These are phyloP conservation scores for Byasa hedistus DNA, from an alignment of 2,888 invertebrate species.

Conservation along the genomic window DNA sequence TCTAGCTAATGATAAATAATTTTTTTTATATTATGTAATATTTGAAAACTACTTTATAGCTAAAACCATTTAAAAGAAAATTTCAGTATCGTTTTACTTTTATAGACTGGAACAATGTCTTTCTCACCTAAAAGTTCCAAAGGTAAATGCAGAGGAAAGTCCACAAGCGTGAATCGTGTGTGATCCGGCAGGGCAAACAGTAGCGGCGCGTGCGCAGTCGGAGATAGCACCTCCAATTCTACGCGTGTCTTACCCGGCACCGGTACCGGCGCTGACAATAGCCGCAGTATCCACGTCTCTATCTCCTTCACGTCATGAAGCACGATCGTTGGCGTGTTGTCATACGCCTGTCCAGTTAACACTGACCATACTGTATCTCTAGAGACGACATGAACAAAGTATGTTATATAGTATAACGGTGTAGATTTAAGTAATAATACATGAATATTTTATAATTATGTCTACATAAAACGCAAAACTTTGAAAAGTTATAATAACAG, in stretches of 20 bases:
- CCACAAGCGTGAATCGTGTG: slow-evolving; percentile 96
- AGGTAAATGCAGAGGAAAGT: slow-evolving; percentile 98
- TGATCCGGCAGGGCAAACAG: slow-evolving; percentile 98
- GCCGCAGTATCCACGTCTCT: slow-evolving; percentile 98
- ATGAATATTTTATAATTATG: not conserved
- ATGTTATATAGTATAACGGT: not conserved
- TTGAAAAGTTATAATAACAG: not conserved
- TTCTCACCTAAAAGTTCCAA: slow-evolving; percentile 91
- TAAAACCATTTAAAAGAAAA: not conserved
- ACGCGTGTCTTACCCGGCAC: slow-evolving; percentile 97
- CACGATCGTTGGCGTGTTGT: slow-evolving; percentile 91
- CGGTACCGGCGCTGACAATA: slow-evolving; percentile 98
- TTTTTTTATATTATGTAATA: no score
- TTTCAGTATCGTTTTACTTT: not conserved
- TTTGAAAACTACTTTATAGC: no score
- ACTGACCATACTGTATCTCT: slow-evolving; percentile 99
- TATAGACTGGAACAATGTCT: not conserved
- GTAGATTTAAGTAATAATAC: no score
- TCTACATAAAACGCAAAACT: not conserved
- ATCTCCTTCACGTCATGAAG: slow-evolving; percentile 98
- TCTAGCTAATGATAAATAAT: no score
- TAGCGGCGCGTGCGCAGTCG: slow-evolving; percentile 89
- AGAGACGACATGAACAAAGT: slow-evolving; percentile 33
- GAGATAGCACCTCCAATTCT: slow-evolving; percentile 90
- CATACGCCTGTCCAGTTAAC: slow-evolving; percentile 89